Conservation (phyloP, 1,140 invertebrate species). For the Drosophila hydei region DNA sequence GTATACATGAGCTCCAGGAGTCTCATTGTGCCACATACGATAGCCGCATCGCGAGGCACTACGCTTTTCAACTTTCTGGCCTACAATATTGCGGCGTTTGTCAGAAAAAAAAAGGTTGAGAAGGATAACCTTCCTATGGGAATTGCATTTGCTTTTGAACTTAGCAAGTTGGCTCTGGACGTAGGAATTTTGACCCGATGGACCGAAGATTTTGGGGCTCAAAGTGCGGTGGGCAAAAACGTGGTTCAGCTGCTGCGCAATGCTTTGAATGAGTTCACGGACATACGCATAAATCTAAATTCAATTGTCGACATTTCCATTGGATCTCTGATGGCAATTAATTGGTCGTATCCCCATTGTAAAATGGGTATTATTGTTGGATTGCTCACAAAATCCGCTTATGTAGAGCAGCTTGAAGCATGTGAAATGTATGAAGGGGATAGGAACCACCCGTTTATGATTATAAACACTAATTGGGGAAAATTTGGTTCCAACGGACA, state of each 20-base stretch:
- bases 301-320: slow-evolving; percentile 99
- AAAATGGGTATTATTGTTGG: slow-evolving; percentile 87
- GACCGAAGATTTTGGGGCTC: slow-evolving; percentile 87
- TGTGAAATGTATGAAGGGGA: slow-evolving; percentile 85
- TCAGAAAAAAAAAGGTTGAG: slow-evolving; percentile 90
- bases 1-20: slow-evolving; percentile 98
- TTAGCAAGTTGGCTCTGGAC: slow-evolving; percentile 94
- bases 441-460: slow-evolving; percentile 86
- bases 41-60: slow-evolving; percentile 94
- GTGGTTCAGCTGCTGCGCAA: slow-evolving; percentile 93
- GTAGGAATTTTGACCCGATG: slow-evolving; percentile 94
- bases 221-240: slow-evolving; percentile 87
- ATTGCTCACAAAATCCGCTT: slow-evolving; percentile 98
- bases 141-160: slow-evolving; percentile 99
- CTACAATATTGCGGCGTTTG: slow-evolving; percentile 95
- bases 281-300: slow-evolving; percentile 90
- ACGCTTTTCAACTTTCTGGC: slow-evolving; percentile 99
- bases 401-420: slow-evolving; percentile 90
- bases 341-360: slow-evolving; percentile 48
- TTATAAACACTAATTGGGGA: slow-evolving; percentile 98
- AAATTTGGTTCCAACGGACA: slow-evolving; percentile 96
- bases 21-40: slow-evolving; percentile 95
- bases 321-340: slow-evolving; percentile 90
- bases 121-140: slow-evolving; percentile 88
- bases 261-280: slow-evolving; percentile 87